Evolutionary conservation across 2,888 invertebrate species (phyloP).

Genomic region (Lasioglossum oenotherae): DNA sequence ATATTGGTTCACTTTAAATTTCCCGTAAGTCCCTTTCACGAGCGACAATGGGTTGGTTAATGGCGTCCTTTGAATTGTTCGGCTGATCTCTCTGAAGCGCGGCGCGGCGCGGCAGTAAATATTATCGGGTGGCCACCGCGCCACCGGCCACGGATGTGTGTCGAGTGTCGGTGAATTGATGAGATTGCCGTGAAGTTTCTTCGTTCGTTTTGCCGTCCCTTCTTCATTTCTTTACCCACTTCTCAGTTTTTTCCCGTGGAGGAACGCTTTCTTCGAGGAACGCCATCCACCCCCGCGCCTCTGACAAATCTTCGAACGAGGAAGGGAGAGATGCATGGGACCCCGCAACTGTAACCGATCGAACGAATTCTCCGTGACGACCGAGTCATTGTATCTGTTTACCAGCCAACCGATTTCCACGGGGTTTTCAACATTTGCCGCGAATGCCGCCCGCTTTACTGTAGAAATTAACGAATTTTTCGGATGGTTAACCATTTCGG

Average conservation of each 20-base stretch:
- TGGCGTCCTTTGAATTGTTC: slow-evolving; percentile 37
- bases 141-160: slow-evolving; percentile 37
- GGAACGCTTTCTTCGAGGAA: slow-evolving; percentile 24
- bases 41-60: slow-evolving; percentile 49
- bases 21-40: slow-evolving; percentile 27
- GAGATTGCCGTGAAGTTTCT: slow-evolving; percentile 46
- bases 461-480: background rate
- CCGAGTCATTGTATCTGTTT: slow-evolving; percentile 45
- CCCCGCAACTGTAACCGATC: slow-evolving; percentile 56
- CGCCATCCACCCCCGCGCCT: slow-evolving; percentile 14
- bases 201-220: background rate
- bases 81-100: background rate
- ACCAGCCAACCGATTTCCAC: slow-evolving; percentile 41
- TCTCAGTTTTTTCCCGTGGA: background rate
- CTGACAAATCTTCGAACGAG: slow-evolving; percentile 51
- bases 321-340: background rate
- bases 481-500: too few relatives aligned
- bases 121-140: slow-evolving; percentile 46
- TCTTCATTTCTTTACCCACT: slow-evolving; percentile 45
- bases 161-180: slow-evolving; percentile 49
- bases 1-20: slow-evolving; percentile 36
- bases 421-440: background rate
- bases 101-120: slow-evolving; percentile 40
- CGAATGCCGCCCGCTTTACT: background rate
- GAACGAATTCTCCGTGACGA: slow-evolving; percentile 59